Evolutionary conservation across 1,140 invertebrate species (phyloP).

Genomic region (Zophobas morio): DNA sequence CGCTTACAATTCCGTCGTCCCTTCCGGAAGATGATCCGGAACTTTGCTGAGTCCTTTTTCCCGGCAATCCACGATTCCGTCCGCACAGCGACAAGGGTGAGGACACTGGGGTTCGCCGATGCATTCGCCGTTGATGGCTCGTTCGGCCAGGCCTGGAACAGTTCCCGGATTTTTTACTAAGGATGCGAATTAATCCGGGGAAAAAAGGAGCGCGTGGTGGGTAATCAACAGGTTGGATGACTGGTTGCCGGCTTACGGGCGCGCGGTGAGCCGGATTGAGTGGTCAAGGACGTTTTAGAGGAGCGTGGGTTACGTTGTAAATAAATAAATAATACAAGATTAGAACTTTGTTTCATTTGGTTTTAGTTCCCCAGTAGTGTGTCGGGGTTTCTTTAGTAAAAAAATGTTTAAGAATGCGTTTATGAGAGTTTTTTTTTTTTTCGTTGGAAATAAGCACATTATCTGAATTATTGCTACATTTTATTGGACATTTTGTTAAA

Average conservation of each 20-base stretch:
- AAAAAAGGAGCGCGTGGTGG: neutral
- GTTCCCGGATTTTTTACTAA: neutral
- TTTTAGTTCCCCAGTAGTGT: no score
- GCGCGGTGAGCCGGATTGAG: no score
- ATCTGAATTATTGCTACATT: no score
- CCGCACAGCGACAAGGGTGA: conserved; percentile 91
- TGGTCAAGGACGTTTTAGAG: no score
- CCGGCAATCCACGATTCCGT: conserved; percentile 95
- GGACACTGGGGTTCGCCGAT: conserved; percentile 91
- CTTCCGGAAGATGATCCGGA: conserved; percentile 91
- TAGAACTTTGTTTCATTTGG: no score
- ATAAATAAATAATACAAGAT: no score
- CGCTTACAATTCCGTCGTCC: conserved; percentile 94
- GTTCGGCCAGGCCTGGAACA: conserved; percentile 73
- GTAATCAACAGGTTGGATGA: conserved; percentile 41
- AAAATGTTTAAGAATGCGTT: no score
- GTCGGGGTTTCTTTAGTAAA: no score
- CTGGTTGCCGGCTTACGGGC: conserved; percentile 15
- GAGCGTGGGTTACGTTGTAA: no score
- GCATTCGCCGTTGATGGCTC: conserved; percentile 79
- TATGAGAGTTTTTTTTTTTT: no score
- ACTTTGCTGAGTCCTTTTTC: conserved; percentile 92
- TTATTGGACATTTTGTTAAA: no score
- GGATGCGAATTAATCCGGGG: neutral
- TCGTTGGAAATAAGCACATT: no score